phyloP scores from a whole-genome alignment of 2,797 vertebrate genomes.

The Poecilia picta region DNA sequence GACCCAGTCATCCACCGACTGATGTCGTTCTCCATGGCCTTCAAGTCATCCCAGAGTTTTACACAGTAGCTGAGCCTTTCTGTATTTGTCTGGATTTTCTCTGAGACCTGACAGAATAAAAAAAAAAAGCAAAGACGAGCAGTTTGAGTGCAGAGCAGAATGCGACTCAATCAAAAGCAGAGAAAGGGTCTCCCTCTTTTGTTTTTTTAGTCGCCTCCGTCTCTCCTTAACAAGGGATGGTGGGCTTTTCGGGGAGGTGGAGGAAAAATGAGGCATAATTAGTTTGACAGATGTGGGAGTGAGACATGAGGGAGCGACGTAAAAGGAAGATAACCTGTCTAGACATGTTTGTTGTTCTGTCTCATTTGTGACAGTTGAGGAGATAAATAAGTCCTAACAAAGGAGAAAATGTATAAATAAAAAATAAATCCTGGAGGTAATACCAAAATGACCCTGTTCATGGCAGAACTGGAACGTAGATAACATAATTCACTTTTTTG shows the following conservation, averaged over 20 bases:
- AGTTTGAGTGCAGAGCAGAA: conserved; percentile 16
- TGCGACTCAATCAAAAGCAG: conserved; percentile 49
- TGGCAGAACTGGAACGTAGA: conserved; percentile 22
- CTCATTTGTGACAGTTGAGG: conserved; percentile 73
- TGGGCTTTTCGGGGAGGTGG: conserved; percentile 44
- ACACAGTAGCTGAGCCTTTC: conserved; percentile 82
- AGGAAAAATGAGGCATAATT: conserved; percentile 60
- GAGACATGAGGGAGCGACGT: conserved; percentile 55
- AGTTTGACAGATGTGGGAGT: conserved; percentile 72
- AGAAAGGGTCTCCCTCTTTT: conserved; percentile 32
- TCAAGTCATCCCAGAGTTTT: conserved; percentile 89
- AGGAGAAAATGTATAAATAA: conserved; percentile 34
- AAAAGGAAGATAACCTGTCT: conserved; percentile 72
- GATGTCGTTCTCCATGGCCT: conserved; percentile 85
- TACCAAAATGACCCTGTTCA: conserved; percentile 30
- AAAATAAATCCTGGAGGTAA: conserved; percentile 12
- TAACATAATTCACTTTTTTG: conserved; percentile 20
- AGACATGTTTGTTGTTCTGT: conserved; percentile 76
- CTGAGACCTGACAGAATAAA: conserved; percentile 81
- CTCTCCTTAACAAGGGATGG: conserved; percentile 39
- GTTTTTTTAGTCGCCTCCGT: conserved; percentile 37
- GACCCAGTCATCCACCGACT: conserved; percentile 86
- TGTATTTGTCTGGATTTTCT: conserved; percentile 88
- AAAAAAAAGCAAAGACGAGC: conserved; percentile 25
- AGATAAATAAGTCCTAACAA: conserved; percentile 49